Base-by-base conservation (phyloP, 2,113 vertebrate species). In the Grammatotria lemairii region DNA sequence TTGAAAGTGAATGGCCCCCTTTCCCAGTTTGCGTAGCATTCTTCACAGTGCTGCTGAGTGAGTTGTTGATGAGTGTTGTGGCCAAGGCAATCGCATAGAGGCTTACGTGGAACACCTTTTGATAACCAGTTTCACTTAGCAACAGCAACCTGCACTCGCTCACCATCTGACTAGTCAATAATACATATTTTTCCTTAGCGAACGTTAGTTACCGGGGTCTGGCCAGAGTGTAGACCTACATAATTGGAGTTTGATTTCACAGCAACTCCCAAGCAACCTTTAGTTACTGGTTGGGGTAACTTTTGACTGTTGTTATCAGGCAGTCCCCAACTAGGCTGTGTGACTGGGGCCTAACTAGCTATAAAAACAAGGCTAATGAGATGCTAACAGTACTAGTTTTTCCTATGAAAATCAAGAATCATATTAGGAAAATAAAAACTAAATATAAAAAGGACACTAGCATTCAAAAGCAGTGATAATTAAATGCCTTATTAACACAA, bases 151-250 rank as follows among this genome's bases (percentile, higher is more conserved):
- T 65, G 60, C 31, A 65, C 17, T 65, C 10, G 1, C 60, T 65
- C 31, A 35, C 17, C 31, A n/a, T 65, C 60, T 65, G 60, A 12
- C 60, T 65, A n/a, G 60, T n/a, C 17, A 65, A 65, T 65, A 38
- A 38, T 65, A 38, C 60, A 65, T n/a, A n/a, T 65, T 65, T 65
- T 65, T 38, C 6, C 17, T 35, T 38, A 65, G 10, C 31, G 1
- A 65, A 65, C 4, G 0, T 35, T 65, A 38, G 10, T 38, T 65
- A 65, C 60, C 2, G 0, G 4, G 60, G 6, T 35, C 6, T 38
- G 31, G 19, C 31, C 10, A 38, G 31, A 35, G 1, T 65, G 60
- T 13, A 38, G 60, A 65, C 19, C 33, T 65, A 65, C 7, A 38
- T n/a, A 38, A 38, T 13, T 38, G 60, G 33, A 19, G 60, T 35